Base-by-base conservation (phyloP, 2,888 invertebrate species). In the Andrena hattorfiana region DNA sequence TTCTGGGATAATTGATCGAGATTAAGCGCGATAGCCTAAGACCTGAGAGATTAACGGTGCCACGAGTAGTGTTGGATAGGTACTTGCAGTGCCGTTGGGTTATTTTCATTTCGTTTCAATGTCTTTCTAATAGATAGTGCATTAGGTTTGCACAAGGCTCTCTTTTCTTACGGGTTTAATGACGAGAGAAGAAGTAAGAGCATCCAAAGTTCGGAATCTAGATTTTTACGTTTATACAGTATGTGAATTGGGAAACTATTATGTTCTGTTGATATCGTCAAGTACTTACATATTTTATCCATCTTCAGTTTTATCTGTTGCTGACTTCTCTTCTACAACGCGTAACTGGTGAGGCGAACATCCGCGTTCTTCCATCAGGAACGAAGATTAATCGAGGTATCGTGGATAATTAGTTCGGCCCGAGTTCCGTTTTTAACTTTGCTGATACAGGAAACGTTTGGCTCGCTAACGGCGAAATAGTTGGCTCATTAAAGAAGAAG, bases 391-490 rank as follows among this genome's bases (percentile, higher is more conserved):
- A 76, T 77, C 66, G 66, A 77, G 67, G 69, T 77, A 75, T 85
- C 85, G 64, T 49, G 72, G 64, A 26, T 85, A 83, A 85, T 85
- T 85, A 77, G 77, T 74, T 66, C 56, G 71, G 60, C 54, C 68
- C 64, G 56, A 56, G 62, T 79, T 73, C 20, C 69, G 70, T 73
- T 73, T 78, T 78, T 81, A 73, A 78, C 60, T 74, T 64, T 20
- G 28, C 30, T 78, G 67, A 74, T 69, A 77, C 51, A 51, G 62
- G 72, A 68, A 77, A 69, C 77, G 51, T 77, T 72, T 63, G 81
- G 73, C 77, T 64, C 77, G 62, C 48, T 69, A 66, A 69, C 64
- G 73, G 64, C 66, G 70, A 79, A 74, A 75, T 79, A 79, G 81
- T 73, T 77, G 60, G 67, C 74, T 82, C 80, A 70, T 72, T 80